Evolutionary conservation across 2,888 invertebrate genomes (phyloP).

Genomic region (Tethea ocularis): DNA sequence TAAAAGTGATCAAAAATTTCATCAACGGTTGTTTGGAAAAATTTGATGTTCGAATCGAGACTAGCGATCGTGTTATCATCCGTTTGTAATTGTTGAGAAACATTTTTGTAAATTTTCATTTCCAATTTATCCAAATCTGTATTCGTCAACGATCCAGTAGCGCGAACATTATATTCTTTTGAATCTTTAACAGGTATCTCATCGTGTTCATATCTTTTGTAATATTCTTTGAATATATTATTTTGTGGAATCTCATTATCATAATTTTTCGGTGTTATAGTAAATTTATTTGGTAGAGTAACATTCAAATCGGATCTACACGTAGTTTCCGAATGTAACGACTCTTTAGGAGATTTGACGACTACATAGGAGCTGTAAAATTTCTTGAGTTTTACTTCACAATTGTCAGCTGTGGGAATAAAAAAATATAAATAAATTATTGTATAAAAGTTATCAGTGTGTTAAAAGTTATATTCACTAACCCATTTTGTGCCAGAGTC

Average conservation of each 20-base stretch:
- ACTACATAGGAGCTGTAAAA: constrained; percentile 39
- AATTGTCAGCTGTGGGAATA: not conserved
- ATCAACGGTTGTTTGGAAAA: constrained; percentile 67
- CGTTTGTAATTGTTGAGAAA: constrained; percentile 59
- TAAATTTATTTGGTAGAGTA: constrained; percentile 6
- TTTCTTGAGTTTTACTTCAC: constrained; percentile 26
- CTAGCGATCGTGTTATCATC: constrained; percentile 47
- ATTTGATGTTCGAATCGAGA: constrained; percentile 66
- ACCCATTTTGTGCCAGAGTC: not conserved
- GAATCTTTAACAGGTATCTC: constrained; percentile 64
- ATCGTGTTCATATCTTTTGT: constrained; percentile 65
- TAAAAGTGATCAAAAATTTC: constrained; percentile 71
- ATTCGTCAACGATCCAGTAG: constrained; percentile 49
- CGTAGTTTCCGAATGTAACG: constrained; percentile 18
- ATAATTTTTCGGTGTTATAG: not conserved
- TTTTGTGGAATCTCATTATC: constrained; percentile 8
- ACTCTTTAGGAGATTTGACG: constrained; percentile 22
- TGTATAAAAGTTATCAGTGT: too few relatives aligned
- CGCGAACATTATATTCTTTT: constrained; percentile 22
- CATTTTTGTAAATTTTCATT: constrained; percentile 52
- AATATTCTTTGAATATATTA: constrained; percentile 47
- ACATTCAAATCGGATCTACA: constrained; percentile 37
- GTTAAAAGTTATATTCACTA: not conserved
- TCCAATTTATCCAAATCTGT: constrained; percentile 64
- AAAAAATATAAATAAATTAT: not conserved